Evolutionary conservation across 2,888 invertebrate genomes (phyloP), one percentile per base, ranked within the genome.

Genomic region (Petrolisthes manimaculis): DNA sequence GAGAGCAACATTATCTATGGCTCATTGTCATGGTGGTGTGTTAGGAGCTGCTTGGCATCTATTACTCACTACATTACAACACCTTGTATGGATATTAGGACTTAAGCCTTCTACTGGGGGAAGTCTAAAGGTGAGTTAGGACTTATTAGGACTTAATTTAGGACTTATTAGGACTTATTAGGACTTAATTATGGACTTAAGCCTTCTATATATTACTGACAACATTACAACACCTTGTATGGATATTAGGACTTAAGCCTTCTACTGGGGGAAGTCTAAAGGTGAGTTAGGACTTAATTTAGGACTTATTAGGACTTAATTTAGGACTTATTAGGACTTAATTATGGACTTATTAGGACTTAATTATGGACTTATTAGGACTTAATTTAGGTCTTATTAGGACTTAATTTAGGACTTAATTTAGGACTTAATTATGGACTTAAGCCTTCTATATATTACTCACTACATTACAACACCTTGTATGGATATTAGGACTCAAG

Each of bases 161-260:
- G 9, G 14, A 77, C 24, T 75, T 6, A 0, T 18, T 8, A 3
- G 8, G 9, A 53, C 12, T 83, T 67, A 21, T 24, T 21, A 75
- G 24, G 75, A 14, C 8, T n/a, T 51, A n/a, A 12, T 78, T 24
- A n/a, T n/a, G 37, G 9, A 9, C 74, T 74, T 74, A 9, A n/a
- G 97, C 98, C 0, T 99, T 99, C 99, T 96, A 98, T 93, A 95
- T 99, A 75, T 97, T 99, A 0, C 95, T 99, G 55, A 98, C 98
- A 9, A 99, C 99, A 0, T 94, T 99, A 55, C 98, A 95, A 94
- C 95, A 95, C 92, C 92, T 95, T 93, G 95, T 97, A 0, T 99
- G 99, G 99, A 98, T 99, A 92, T 94, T 99, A 80, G 98, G 98
- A 0, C 93, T 99, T 89, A 98, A 98, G 93, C 99, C 99, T 0